Percentiles rank a stretch among this genome's conserved stretches.
Evolutionary conservation across 2,888 invertebrate genomes (phyloP).

Genomic region (Lasioglossum villosulum): DNA sequence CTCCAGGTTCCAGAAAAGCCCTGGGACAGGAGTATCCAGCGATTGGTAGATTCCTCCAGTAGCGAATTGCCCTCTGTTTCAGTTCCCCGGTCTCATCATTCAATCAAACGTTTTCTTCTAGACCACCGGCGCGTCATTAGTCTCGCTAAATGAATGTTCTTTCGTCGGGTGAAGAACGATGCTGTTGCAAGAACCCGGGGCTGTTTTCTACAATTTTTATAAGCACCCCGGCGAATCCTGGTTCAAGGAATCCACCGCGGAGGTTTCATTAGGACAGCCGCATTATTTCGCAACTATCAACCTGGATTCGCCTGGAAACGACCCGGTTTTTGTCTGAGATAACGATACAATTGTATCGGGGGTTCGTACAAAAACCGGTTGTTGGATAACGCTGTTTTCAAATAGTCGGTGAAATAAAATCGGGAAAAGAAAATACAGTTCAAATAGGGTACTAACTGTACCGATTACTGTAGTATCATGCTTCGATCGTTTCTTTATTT

Average conservation of each 20-base stretch:
- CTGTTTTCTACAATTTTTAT: conserved; percentile 21
- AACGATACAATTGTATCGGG: conserved; percentile 38
- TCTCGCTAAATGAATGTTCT: conserved; percentile 47
- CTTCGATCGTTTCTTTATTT: too few species aligned
- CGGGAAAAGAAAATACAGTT: not conserved
- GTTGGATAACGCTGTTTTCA: not conserved
- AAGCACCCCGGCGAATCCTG: not conserved
- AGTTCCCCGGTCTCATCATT: not conserved
- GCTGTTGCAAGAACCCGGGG: not conserved
- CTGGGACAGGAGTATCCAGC: not conserved
- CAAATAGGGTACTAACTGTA: not conserved
- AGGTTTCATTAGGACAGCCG: conserved; percentile 29
- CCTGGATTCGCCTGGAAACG: conserved; percentile 27
- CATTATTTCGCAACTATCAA: conserved; percentile 29
- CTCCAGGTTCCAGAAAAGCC: not conserved
- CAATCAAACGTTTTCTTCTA: conserved; percentile 35
- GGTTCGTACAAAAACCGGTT: not conserved
- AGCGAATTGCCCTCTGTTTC: not conserved
- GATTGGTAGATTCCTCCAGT: not conserved
- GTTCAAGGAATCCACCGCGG: not conserved
- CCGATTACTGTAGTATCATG: too few species aligned
- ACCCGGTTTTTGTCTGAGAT: conserved; percentile 20
- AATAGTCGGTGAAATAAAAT: not conserved
- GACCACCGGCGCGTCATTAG: conserved; percentile 26
- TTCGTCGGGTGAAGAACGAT: conserved; percentile 12